phyloP scores from a whole-genome alignment of 2,113 vertebrate genomes.

The Myrmecobius fasciatus region DNA sequence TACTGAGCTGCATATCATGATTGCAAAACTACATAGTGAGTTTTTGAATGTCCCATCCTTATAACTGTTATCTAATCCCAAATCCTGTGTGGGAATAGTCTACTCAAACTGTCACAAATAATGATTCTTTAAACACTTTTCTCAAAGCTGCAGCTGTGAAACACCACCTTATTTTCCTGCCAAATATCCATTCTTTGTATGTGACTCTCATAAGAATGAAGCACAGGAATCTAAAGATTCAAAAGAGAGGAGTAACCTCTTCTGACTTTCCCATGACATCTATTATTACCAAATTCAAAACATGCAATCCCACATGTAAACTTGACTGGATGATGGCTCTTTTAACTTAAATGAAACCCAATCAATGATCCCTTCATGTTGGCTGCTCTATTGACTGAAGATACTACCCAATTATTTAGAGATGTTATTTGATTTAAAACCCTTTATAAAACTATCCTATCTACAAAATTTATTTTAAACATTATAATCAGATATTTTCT shows the following conservation, averaged over 20 bases:
- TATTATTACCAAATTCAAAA: slow-evolving; percentile 35
- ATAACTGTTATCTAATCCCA: slow-evolving; percentile 9
- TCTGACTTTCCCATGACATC: background rate
- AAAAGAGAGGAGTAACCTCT: slow-evolving; percentile 20
- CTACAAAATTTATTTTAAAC: slow-evolving; percentile 7
- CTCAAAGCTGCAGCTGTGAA: slow-evolving; percentile 33
- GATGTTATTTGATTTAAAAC: slow-evolving; percentile 28
- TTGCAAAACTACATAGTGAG: slow-evolving; percentile 26
- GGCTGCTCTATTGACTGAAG: slow-evolving; percentile 7
- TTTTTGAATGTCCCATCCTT: slow-evolving; percentile 1
- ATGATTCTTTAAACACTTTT: slow-evolving; percentile 15
- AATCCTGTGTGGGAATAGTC: slow-evolving; percentile 31
- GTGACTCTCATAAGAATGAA: slow-evolving; percentile 25
- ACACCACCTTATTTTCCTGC: slow-evolving; percentile 29
- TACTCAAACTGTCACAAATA: slow-evolving; percentile 36
- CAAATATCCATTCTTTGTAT: slow-evolving; percentile 23
- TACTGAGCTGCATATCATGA: slow-evolving; percentile 10
- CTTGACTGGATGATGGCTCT: slow-evolving; percentile 14
- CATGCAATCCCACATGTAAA: background rate
- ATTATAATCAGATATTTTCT: slow-evolving; percentile 27
- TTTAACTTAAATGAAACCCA: slow-evolving; percentile 1
- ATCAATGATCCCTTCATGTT: background rate
- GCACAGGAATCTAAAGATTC: slow-evolving; percentile 20
- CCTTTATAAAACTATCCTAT: slow-evolving; percentile 5
- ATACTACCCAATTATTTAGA: slow-evolving; percentile 8